These are phyloP conservation scores for Zaprionus gabonicus DNA, from an alignment of 1,140 invertebrate genomes.

Conservation along the genomic window DNA sequence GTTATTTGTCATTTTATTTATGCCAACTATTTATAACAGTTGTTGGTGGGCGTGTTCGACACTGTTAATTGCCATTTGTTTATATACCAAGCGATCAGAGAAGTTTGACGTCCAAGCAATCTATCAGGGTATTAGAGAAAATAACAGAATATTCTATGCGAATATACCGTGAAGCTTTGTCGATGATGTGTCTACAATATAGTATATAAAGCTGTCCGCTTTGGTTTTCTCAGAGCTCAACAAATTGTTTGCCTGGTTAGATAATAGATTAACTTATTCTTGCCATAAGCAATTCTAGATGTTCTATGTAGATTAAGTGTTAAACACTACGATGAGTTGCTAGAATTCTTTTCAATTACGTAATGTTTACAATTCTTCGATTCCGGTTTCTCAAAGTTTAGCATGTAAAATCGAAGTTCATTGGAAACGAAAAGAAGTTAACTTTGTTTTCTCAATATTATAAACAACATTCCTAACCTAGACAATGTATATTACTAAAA, in stretches of 20 bases:
- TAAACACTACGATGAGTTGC: background rate
- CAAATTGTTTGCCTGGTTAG: background rate
- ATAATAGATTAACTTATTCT: background rate
- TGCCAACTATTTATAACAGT: conserved; percentile 33
- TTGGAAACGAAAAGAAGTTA: background rate
- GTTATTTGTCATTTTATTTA: conserved; percentile 33
- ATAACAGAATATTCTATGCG: background rate
- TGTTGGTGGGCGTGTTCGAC: conserved; percentile 31
- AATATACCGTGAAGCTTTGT: background rate
- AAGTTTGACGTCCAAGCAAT: conserved; percentile 21
- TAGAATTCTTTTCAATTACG: background rate
- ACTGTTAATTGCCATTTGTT: conserved; percentile 35
- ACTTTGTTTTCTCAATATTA: background rate
- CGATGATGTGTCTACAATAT: background rate
- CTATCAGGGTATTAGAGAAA: conserved; percentile 23
- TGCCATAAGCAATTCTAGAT: background rate
- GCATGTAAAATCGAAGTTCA: background rate
- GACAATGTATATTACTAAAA: background rate
- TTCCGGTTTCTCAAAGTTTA: background rate
- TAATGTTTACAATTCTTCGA: background rate
- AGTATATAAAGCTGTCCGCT: conserved; percentile 1
- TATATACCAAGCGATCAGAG: conserved; percentile 12
- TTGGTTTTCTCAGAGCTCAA: background rate
- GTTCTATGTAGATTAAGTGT: background rate
- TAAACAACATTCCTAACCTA: conserved; percentile 5